Percentiles rank a stretch among this genome's conserved stretches.
phyloP scores from a whole-genome alignment of 1,140 invertebrate species.

The Brachionus angularis region DNA sequence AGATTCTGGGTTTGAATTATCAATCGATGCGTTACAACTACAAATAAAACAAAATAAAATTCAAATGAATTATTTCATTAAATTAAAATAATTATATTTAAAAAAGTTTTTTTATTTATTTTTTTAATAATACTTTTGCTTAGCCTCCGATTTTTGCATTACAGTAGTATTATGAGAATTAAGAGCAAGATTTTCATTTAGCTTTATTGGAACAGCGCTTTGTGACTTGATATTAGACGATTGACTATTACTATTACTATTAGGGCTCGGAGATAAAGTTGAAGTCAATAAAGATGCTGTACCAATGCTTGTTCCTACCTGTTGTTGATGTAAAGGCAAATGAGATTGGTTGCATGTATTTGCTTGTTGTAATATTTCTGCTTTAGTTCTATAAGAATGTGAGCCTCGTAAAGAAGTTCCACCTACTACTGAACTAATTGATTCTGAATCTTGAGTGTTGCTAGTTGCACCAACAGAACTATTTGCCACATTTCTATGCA shows the following conservation, averaged over 20 bases:
- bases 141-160: neutral
- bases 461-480: neutral
- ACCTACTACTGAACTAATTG: conserved; percentile 1
- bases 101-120: no score
- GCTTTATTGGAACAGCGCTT: neutral
- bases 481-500: neutral
- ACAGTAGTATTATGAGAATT: neutral
- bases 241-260: no score
- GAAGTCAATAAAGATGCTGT: conserved; percentile 3
- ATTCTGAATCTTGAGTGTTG: neutral
- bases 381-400: neutral
- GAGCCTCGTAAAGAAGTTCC: neutral
- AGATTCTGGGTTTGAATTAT: no score
- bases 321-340: conserved; percentile 19
- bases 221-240: neutral
- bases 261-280: no score
- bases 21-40: no score
- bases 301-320: neutral
- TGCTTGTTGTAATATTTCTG: conserved; percentile 1
- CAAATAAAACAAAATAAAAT: no score
- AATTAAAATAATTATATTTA: no score
- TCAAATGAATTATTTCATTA: no score
- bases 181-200: no score
- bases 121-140: no score
- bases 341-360: neutral